Percentiles rank a stretch among this genome's conserved stretches.
Evolutionary conservation across 1,140 invertebrate genomes (phyloP).

Genomic region (Elymnias hypermnestra): DNA sequence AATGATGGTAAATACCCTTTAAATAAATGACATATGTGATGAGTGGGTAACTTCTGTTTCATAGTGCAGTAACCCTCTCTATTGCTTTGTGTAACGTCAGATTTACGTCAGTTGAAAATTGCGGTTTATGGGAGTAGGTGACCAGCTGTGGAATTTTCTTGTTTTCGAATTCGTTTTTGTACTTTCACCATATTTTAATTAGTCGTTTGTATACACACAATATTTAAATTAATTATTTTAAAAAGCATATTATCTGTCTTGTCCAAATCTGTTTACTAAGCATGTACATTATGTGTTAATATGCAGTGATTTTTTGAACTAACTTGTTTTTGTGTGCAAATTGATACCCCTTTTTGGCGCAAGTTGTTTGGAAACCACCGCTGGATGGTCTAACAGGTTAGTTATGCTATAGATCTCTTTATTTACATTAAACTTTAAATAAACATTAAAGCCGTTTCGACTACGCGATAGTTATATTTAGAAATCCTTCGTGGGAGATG

Average conservation of each 20-base stretch:
- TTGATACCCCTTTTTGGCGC: slow-evolving; percentile 39
- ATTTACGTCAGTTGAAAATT: slow-evolving; percentile 47
- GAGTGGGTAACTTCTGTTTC: too few species aligned
- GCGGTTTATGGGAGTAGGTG: slow-evolving; percentile 45
- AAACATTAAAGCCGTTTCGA: slow-evolving; percentile 19
- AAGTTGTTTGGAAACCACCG: slow-evolving; percentile 29
- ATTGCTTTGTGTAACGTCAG: slow-evolving; percentile 2
- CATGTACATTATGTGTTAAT: slow-evolving; percentile 4
- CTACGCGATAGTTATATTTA: slow-evolving; percentile 17
- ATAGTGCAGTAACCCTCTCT: too few species aligned
- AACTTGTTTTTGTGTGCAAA: slow-evolving; percentile 54
- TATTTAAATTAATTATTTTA: not conserved
- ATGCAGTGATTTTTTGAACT: slow-evolving; percentile 36
- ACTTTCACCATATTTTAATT: slow-evolving; percentile 54
- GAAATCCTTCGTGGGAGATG: slow-evolving; percentile 9
- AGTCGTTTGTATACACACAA: too few species aligned
- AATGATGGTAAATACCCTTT: too few species aligned
- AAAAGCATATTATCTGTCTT: slow-evolving; percentile 14
- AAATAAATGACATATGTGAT: too few species aligned
- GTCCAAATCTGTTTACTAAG: slow-evolving; percentile 12
- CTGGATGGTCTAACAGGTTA: slow-evolving; percentile 37
- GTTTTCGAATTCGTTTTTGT: slow-evolving; percentile 35
- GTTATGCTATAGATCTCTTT: slow-evolving; percentile 12
- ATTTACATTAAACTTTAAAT: slow-evolving; percentile 13
- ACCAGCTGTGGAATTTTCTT: slow-evolving; percentile 22